These are phyloP conservation scores for Crotalus viridis DNA, from an alignment of 2,113 vertebrate genomes.

Conservation along the genomic window DNA sequence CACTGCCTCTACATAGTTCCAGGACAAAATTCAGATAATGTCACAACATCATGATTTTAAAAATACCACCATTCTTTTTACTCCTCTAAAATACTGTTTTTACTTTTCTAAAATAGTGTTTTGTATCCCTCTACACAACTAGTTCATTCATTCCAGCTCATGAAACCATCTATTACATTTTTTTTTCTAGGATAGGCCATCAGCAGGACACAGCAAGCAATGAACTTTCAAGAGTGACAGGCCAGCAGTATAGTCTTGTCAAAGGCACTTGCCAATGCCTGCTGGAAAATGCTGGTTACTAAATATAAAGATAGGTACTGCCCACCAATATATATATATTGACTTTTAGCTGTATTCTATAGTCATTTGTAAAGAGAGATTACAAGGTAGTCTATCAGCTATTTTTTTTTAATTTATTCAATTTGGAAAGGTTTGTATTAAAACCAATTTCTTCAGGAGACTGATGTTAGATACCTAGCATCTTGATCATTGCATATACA, in stretches of 20 bases:
- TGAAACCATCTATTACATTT: not conserved
- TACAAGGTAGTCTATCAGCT: not conserved
- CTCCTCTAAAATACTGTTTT: not conserved
- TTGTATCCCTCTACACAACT: not conserved
- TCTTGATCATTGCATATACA: not conserved
- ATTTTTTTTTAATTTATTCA: not conserved
- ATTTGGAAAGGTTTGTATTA: not conserved
- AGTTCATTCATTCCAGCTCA: not conserved
- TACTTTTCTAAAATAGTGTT: not conserved
- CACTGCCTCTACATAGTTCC: not conserved
- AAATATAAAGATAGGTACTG: not conserved
- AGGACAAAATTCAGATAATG: not conserved
- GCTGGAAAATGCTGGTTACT: not conserved
- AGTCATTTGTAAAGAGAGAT: conserved; percentile 6
- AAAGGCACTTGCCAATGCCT: not conserved
- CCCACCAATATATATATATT: not conserved
- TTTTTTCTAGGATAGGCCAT: not conserved
- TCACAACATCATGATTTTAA: not conserved
- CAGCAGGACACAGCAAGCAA: not conserved
- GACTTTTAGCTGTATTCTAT: conserved; percentile 3
- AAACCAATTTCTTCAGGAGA: not conserved
- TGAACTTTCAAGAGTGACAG: not conserved
- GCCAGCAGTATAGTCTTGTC: not conserved
- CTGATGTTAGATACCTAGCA: not conserved
- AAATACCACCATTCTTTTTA: not conserved